phyloP scores from a whole-genome alignment of 2,113 vertebrate species.

The Scomber colias region DNA sequence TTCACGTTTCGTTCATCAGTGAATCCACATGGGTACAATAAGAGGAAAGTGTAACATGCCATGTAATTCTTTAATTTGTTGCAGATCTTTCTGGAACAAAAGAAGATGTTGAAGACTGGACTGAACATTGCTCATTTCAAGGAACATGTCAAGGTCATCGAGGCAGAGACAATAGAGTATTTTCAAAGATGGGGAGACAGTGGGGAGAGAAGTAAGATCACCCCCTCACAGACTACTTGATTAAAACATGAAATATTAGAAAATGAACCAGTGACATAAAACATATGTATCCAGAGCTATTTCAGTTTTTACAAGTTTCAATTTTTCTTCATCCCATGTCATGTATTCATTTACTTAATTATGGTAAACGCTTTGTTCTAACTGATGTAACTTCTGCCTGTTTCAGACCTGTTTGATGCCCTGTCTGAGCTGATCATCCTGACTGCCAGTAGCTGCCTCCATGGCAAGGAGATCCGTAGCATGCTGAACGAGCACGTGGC shows the following conservation, averaged over 20 bases:
- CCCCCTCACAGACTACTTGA: background rate
- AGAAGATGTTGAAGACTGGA: slow-evolving; percentile 97
- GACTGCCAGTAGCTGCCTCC: slow-evolving; percentile 96
- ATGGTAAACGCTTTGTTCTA: too few relatives aligned
- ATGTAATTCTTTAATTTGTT: background rate
- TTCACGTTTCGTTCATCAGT: background rate
- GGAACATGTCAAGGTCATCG: slow-evolving; percentile 91
- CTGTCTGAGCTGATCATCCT: slow-evolving; percentile 97
- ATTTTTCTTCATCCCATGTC: background rate
- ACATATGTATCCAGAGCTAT: background rate
- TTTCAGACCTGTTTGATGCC: slow-evolving; percentile 94
- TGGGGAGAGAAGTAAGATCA: slow-evolving; percentile 91
- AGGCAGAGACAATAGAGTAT: slow-evolving; percentile 94
- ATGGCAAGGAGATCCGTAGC: slow-evolving; percentile 93
- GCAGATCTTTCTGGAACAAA: slow-evolving; percentile 97
- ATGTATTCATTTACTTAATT: background rate
- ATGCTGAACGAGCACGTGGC: slow-evolving; percentile 91
- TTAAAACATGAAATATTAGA: background rate
- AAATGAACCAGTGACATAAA: background rate
- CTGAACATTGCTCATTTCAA: slow-evolving; percentile 94
- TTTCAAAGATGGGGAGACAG: slow-evolving; percentile 94
- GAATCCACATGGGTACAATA: background rate
- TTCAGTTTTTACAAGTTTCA: background rate
- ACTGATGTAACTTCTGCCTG: background rate
- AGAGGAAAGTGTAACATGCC: background rate